Evolutionary conservation across 2,797 vertebrate species (phyloP), one percentile per base, ranked within the genome.

Genomic region (Helostoma temminkii): DNA sequence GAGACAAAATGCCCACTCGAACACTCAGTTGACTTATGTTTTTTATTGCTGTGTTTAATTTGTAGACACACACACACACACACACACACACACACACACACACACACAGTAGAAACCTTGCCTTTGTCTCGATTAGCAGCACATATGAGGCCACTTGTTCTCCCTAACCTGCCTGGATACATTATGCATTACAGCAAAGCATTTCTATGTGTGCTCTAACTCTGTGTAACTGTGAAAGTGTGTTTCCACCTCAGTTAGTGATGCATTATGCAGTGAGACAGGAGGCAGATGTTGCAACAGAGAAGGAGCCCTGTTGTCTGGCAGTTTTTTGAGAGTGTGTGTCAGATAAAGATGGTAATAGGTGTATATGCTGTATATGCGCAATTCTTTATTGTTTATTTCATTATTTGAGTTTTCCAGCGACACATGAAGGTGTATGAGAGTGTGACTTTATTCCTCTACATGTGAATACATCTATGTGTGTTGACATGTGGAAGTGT

Each of bases 181-280:
- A 65, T 80, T 60, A 71, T 80, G 68, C 68, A 80, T 71, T 50
- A 15, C 46, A 39, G 24, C 48, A 62, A 50, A 73, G 41, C 3
- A 25, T 57, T 52, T 66, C 7, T 34, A 16, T 58, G 36, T 30
- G 56, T 1, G 19, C 6, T 62, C n/a, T n/a, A 19, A 24, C 36
- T 9, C 56, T 60, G 47, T 55, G 25, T 50, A 15, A 43, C 32
- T 32, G 58, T 43, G 59, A 18, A 21, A 37, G 43, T 21, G 65
- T 45, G 73, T 62, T 50, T 77, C 46, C 64, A 50, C 56, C 45
- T 65, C 12, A 4, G 48, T 50, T 22, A 1, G 42, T 9, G 3
- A 45, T 71, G 58, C 58, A 80, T 76, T 68, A 74, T 71, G 61
- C 61, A 77, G 64, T 1, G 67, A 68, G 68, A 74, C 53, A 46